Base-by-base conservation (phyloP, 37 sponge, comb jelly and placozoan genomes). In the Haliclona indistincta region DNA sequence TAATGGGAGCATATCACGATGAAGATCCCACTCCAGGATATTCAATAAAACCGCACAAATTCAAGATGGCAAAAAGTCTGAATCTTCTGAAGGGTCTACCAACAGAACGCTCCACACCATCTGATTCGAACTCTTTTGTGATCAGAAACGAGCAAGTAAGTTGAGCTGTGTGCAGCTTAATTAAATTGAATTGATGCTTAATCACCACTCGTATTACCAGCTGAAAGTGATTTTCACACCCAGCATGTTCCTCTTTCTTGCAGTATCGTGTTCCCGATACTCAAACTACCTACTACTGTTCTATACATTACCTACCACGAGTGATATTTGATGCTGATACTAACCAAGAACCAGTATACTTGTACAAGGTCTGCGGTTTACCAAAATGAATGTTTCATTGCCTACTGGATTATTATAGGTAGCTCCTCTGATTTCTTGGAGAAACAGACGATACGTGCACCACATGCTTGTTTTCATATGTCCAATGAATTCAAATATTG, bases 201-300 rank as follows among this genome's bases (percentile, higher is more conserved):
- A n/a, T n/a, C n/a, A n/a, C n/a, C n/a, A n/a, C n/a, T n/a, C n/a
- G n/a, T n/a, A n/a, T n/a, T n/a, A n/a, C n/a, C n/a, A n/a, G n/a
- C n/a, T n/a, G n/a, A n/a, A n/a, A n/a, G n/a, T n/a, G n/a, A n/a
- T n/a, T n/a, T n/a, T n/a, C n/a, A n/a, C n/a, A n/a, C n/a, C n/a
- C n/a, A n/a, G n/a, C n/a, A n/a, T n/a, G n/a, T n/a, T n/a, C n/a
- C n/a, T n/a, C n/a, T n/a, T n/a, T n/a, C n/a, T 20, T 58, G 22
- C n/a, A 78, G 86, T 40, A 78, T 47, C 29, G 33, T 8, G 61
- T 86, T 41, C 86, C 86, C 22, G 25, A 19, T 20, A 60, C 33
- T 37, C 69, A 67, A 52, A 86, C 86, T 28, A 79, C 86, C 40
- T 86, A 86, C 79, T 86, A 75, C 74, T 86, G 86, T 66, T 45